These are phyloP conservation scores for Caenorhabditis zanzibari DNA, from an alignment of 2,888 invertebrate genomes.

Conservation along the genomic window DNA sequence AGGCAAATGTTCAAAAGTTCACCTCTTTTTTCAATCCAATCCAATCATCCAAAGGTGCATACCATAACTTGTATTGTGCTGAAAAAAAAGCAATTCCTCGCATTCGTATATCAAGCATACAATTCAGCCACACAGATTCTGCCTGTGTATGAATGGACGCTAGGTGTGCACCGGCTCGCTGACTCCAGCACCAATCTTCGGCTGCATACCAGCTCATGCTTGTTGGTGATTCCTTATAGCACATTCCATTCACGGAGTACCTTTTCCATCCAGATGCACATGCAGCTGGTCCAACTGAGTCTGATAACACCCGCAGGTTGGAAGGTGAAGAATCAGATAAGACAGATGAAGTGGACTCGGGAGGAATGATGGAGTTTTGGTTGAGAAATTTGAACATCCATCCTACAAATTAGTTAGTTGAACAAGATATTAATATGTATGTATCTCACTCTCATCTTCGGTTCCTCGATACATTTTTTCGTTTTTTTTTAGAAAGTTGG, in stretches of 20 bases:
- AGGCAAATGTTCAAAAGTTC: not conserved
- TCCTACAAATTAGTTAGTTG: slow-evolving; percentile 8
- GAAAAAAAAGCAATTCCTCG: too few species aligned
- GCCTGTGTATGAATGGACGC: slow-evolving; percentile 47
- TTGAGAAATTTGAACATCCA: slow-evolving; percentile 47
- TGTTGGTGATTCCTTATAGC: slow-evolving; percentile 22
- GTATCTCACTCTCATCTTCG: slow-evolving; percentile 35
- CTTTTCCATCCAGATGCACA: slow-evolving; percentile 53
- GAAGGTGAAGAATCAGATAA: slow-evolving; percentile 24
- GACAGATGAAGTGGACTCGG: not conserved
- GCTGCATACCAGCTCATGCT: slow-evolving; percentile 43
- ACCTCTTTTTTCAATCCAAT: slow-evolving; percentile 40
- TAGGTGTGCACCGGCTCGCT: slow-evolving; percentile 38
- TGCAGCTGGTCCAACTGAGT: slow-evolving; percentile 28
- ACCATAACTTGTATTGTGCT: slow-evolving; percentile 49
- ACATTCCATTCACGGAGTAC: slow-evolving; percentile 30
- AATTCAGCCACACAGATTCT: slow-evolving; percentile 48
- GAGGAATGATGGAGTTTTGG: slow-evolving; percentile 5
- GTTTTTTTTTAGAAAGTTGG: slow-evolving; percentile 22
- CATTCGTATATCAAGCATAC: too few species aligned
- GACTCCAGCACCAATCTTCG: slow-evolving; percentile 49
- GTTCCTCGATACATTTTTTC: not conserved
- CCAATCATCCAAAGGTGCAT: slow-evolving; percentile 38
- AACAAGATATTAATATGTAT: not conserved
- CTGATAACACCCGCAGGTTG: slow-evolving; percentile 6